A percentile compares a stretch with the other conserved stretches of the same genome.
Evolutionary conservation across 1,140 invertebrate genomes (phyloP).

Genomic region (Diabrotica undecimpunctata): DNA sequence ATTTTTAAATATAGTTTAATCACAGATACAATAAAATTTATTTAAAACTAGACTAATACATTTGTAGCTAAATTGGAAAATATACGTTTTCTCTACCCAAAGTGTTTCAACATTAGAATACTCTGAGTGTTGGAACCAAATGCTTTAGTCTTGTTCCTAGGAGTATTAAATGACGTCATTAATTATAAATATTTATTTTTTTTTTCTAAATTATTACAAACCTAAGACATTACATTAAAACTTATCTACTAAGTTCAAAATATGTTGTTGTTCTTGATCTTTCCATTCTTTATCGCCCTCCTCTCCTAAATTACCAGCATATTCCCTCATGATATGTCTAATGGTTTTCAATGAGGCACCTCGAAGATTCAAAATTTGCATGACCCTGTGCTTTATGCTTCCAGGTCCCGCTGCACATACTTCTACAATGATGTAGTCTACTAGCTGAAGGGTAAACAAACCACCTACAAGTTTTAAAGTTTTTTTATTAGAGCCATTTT

Average conservation of each 20-base stretch:
- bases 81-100: too few species aligned
- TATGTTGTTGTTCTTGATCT: slow-evolving; percentile 86
- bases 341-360: slow-evolving; percentile 93
- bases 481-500: too few species aligned
- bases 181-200: too few species aligned
- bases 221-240: slow-evolving; percentile 58
- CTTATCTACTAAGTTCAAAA: slow-evolving; percentile 89
- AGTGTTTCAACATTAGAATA: too few species aligned
- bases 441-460: slow-evolving; percentile 90
- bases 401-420: slow-evolving; percentile 74
- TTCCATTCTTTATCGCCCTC: slow-evolving; percentile 77
- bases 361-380: slow-evolving; percentile 83
- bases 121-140: too few species aligned
- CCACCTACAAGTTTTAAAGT: slow-evolving; percentile 54
- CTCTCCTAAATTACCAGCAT: slow-evolving; percentile 92
- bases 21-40: background rate
- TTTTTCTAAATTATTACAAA: too few species aligned
- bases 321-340: slow-evolving; percentile 92
- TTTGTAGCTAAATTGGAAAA: too few species aligned
- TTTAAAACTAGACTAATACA: too few species aligned
- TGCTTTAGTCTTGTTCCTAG: too few species aligned
- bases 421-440: slow-evolving; percentile 94
- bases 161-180: too few species aligned
- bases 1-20: background rate
- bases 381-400: slow-evolving; percentile 82